A percentile compares a stretch with the other conserved stretches of the same genome.
Conservation (phyloP, 2,113 vertebrate species). For the Archilochus colubris region DNA sequence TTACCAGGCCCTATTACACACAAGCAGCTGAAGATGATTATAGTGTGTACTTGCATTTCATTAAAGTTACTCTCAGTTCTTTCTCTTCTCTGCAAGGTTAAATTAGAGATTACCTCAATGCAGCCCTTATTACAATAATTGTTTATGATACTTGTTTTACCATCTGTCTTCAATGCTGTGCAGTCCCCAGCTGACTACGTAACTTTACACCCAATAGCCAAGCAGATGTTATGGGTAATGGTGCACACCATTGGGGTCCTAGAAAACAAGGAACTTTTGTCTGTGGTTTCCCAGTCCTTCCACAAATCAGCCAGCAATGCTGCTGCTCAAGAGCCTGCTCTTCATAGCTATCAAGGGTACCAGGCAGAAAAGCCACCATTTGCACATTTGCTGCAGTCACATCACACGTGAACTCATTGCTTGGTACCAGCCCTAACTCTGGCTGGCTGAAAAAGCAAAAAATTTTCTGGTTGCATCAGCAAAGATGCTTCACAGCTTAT, state of each 20-base stretch:
- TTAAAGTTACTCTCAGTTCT: slow-evolving; percentile 56
- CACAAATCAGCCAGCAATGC: neutral
- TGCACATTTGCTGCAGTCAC: neutral
- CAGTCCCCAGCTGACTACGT: slow-evolving; percentile 59
- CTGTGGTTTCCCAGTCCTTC: neutral
- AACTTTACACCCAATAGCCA: slow-evolving; percentile 61
- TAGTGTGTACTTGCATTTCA: slow-evolving; percentile 60
- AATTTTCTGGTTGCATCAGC: neutral
- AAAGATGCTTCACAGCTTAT: neutral
- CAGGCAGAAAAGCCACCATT: neutral
- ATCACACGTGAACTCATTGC: neutral
- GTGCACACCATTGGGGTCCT: neutral
- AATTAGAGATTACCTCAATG: slow-evolving; percentile 61
- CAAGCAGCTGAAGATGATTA: slow-evolving; percentile 66
- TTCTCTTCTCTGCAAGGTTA: slow-evolving; percentile 64
- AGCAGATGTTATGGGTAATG: slow-evolving; percentile 60
- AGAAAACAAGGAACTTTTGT: neutral
- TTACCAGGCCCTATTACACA: slow-evolving; percentile 50
- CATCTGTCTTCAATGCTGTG: slow-evolving; percentile 72
- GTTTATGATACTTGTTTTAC: slow-evolving; percentile 71
- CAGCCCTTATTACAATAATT: slow-evolving; percentile 70
- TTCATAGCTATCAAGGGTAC: fast-evolving
- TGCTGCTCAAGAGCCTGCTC: neutral
- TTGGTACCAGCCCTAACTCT: neutral
- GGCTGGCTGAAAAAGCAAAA: neutral